phyloP scores from a whole-genome alignment of 2,113 vertebrate species.

The Nestor notabilis region DNA sequence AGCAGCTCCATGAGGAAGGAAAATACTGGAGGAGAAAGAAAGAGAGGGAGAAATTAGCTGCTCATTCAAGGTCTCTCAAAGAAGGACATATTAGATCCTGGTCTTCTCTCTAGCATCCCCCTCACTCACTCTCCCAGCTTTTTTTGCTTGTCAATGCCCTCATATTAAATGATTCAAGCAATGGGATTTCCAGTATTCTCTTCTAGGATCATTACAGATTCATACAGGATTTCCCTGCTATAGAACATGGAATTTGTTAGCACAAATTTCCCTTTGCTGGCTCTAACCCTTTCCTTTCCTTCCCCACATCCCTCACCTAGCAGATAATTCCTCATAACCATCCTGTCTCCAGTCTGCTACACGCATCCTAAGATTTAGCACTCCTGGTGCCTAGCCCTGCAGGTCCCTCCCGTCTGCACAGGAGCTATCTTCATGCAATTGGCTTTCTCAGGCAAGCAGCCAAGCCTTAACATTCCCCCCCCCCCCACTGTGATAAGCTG shows the following conservation, averaged over 20 bases:
- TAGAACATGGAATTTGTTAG: not conserved
- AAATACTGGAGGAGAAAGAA: not conserved
- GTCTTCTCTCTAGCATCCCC: not conserved
- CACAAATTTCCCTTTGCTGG: not conserved
- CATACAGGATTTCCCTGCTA: not conserved
- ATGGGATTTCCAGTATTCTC: not conserved
- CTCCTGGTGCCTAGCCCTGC: not conserved
- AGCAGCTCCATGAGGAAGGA: not conserved
- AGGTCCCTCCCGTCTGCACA: not conserved
- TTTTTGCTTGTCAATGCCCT: not conserved
- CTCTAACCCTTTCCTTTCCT: not conserved
- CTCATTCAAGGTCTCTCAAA: not conserved
- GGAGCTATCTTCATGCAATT: not conserved
- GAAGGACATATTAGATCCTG: not conserved
- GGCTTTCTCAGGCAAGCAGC: conserved; percentile 42
- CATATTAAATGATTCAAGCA: not conserved
- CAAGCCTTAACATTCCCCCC: conserved; percentile 5
- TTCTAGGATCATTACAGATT: not conserved
- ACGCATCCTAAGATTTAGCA: conserved; percentile 8
- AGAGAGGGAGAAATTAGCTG: not conserved
- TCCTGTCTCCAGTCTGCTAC: not conserved
- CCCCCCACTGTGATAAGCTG: not conserved
- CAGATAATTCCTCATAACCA: not conserved
- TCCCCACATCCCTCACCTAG: not conserved
- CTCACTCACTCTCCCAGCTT: not conserved